These are phyloP conservation scores for Lysiphlebus fabarum DNA, from an alignment of 1,140 invertebrate genomes.

Conservation along the genomic window DNA sequence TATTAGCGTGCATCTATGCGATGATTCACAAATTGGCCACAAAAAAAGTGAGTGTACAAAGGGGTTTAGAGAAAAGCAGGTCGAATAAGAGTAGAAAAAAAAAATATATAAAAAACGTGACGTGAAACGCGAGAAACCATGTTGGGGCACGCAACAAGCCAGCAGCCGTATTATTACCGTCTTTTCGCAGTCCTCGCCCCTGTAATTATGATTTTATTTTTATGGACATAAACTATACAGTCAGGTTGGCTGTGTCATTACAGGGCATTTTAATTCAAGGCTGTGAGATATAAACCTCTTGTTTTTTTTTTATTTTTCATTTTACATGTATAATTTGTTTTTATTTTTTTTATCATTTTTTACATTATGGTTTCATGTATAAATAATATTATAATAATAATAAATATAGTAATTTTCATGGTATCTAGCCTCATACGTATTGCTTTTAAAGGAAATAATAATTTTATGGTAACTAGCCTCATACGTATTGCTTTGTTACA, in stretches of 20 bases:
- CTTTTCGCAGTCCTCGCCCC: slow-evolving; percentile 50
- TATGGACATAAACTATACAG: slow-evolving; percentile 55
- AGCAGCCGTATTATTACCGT: slow-evolving; percentile 49
- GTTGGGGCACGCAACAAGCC: slow-evolving; percentile 19
- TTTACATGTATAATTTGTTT: background rate
- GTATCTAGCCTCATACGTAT: too few relatives aligned
- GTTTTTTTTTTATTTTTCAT: slow-evolving; percentile 5
- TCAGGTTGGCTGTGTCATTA: slow-evolving; percentile 51
- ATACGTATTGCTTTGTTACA: too few relatives aligned
- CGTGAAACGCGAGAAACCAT: background rate
- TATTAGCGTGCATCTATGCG: too few relatives aligned
- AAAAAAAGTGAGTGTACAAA: too few relatives aligned
- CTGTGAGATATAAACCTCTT: slow-evolving; percentile 47
- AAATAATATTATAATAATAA: too few relatives aligned
- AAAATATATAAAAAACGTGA: too few relatives aligned
- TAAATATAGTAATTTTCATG: too few relatives aligned
- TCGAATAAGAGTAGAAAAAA: too few relatives aligned
- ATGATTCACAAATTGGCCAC: too few relatives aligned
- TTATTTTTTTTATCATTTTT: background rate
- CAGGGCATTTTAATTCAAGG: slow-evolving; percentile 56
- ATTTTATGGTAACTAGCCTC: too few relatives aligned
- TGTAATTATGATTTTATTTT: slow-evolving; percentile 57
- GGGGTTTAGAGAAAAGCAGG: too few relatives aligned
- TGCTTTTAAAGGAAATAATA: too few relatives aligned
- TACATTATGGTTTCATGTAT: background rate